Evolutionary conservation across 2,797 vertebrate species (phyloP), one percentile per base, ranked within the genome.

Genomic region (Tragopan temminckii): DNA sequence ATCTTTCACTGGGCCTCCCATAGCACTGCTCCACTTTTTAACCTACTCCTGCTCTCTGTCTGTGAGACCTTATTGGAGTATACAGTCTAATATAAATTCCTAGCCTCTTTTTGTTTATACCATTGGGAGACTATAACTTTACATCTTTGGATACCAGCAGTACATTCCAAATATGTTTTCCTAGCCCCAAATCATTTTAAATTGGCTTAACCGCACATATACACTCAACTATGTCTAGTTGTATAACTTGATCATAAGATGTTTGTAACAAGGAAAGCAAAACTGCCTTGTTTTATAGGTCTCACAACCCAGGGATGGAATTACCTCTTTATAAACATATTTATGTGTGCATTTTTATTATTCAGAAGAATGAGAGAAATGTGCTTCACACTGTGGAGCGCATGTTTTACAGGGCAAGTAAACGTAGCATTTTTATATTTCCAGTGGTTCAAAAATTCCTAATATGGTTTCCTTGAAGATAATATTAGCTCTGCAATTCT

Each of bases 101-200:
- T 92, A 33, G 46, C 75, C 59, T 77, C 29, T 80, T 69, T 62
- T 93, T 89, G 69, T 85, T 95, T 89, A 40, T 75, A 70, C 79
- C 74, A 31, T 8, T 67, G 94, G 87, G 82, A 72, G 87, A 80
- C 52, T 87, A 80, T 57, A 91, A 78, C 46, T 89, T 82, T 16
- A 89, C 40, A 48, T 78, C 82, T 92, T 89, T 93, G 91, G 77
- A 93, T 52, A 88, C 33, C 36, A 88, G 31, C 21, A 77, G 25
- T 59, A 45, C 70, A 90, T 94, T 95, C 88, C 91, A 90, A 69
- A 91, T 91, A 80, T 29, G 8, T 77, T 94, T 94, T 92, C 35
- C 55, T 89, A 80, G 67, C 57, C 72, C 18, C 46, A 75, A 79
- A 87, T 89, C 0, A 69, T 90, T 90, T 90, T 88, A 94, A 89